Conservation (phyloP, 2,113 vertebrate species). For the Gallinago jamesoni region DNA sequence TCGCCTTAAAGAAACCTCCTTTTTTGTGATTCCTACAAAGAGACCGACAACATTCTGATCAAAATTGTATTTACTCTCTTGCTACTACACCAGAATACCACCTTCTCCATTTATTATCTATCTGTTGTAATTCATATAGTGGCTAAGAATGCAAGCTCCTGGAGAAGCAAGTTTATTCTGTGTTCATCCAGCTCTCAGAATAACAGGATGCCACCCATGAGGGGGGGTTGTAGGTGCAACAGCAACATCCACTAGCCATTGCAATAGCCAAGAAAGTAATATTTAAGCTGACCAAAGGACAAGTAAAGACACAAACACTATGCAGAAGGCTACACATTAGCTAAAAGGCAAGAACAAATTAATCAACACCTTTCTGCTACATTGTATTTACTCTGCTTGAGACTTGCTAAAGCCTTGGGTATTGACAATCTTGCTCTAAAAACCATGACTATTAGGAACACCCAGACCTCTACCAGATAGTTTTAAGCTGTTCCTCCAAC, state of each 20-base stretch:
- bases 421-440: not conserved
- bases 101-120: not conserved
- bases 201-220: not conserved
- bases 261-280: not conserved
- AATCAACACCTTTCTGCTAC: not conserved
- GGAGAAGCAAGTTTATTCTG: not conserved
- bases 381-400: not conserved
- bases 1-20: not conserved
- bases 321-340: not conserved
- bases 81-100: not conserved
- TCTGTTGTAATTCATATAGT: not conserved
- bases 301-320: not conserved
- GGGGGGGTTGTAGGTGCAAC: not conserved
- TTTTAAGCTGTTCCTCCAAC: not conserved
- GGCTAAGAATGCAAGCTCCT: not conserved
- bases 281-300: not conserved
- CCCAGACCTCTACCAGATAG: not conserved
- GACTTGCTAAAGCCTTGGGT: not conserved
- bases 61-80: not conserved
- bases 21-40: not conserved
- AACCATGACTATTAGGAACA: not conserved
- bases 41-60: not conserved
- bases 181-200: not conserved
- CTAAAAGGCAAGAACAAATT: not conserved
- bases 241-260: not conserved